Percentiles rank a stretch among this genome's conserved stretches.
phyloP scores from a whole-genome alignment of 1,140 invertebrate species.

The Psilanteris sp. region DNA sequence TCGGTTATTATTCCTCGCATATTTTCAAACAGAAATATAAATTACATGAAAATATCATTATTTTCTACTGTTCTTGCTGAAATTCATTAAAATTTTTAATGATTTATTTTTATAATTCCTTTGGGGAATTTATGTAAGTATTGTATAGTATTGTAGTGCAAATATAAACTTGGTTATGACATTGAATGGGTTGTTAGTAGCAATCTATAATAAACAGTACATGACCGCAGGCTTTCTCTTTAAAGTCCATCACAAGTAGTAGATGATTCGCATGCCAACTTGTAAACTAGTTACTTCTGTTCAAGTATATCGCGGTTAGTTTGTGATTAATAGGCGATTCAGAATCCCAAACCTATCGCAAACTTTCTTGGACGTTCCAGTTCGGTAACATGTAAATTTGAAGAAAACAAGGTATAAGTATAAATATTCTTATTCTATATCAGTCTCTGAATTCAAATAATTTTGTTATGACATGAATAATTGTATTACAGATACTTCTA shows the following conservation, averaged over 20 bases:
- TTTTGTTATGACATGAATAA: too few relatives aligned
- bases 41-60: too few relatives aligned
- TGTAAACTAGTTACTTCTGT: conserved; percentile 62
- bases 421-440: too few relatives aligned
- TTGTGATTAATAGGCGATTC: conserved; percentile 62
- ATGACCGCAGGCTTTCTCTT: conserved; percentile 39
- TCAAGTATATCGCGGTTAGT: conserved; percentile 55
- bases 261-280: conserved; percentile 54
- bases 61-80: too few relatives aligned
- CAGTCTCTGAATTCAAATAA: too few relatives aligned
- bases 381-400: conserved; percentile 29
- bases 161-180: conserved; percentile 18
- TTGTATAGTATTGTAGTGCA: conserved; percentile 1
- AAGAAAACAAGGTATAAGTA: too few relatives aligned
- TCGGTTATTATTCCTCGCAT: too few relatives aligned
- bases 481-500: too few relatives aligned
- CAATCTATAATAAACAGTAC: conserved; percentile 57
- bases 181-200: conserved; percentile 58
- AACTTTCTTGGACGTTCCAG: conserved; percentile 32
- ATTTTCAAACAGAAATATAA: too few relatives aligned
- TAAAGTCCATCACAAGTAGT: conserved; percentile 41
- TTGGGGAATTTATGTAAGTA: too few relatives aligned
- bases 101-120: too few relatives aligned
- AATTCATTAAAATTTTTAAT: too few relatives aligned
- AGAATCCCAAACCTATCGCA: conserved; percentile 39